These are phyloP conservation scores for Falcaria lacertinaria DNA, from an alignment of 2,888 invertebrate genomes.

Conservation along the genomic window DNA sequence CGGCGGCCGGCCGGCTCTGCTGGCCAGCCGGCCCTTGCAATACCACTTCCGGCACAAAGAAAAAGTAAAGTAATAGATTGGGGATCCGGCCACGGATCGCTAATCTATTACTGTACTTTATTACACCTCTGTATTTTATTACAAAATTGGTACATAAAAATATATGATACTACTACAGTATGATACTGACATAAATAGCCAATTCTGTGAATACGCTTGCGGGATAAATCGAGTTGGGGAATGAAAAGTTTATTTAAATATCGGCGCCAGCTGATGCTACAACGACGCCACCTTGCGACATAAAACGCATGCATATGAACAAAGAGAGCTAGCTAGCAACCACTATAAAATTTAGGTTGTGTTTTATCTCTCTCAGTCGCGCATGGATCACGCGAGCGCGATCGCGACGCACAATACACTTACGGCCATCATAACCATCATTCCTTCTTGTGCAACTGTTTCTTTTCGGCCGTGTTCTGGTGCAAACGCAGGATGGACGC, in stretches of 20 bases:
- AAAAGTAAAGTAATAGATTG: no score
- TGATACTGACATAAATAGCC: no score
- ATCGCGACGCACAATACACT: slow-evolving; percentile 59
- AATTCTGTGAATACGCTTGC: no score
- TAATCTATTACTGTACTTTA: no score
- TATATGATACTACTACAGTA: no score
- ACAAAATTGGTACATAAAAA: no score
- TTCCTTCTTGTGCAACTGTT: slow-evolving; percentile 80
- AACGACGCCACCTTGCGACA: slow-evolving; percentile 50
- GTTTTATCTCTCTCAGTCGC: slow-evolving; percentile 61
- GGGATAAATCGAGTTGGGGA: no score
- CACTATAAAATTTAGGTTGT: slow-evolving; percentile 72
- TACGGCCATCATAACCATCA: slow-evolving; percentile 77
- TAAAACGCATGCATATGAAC: slow-evolving; percentile 53
- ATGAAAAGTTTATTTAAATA: slow-evolving; percentile 16
- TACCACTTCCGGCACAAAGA: no score
- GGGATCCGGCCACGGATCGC: no score
- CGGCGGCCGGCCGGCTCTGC: no score
- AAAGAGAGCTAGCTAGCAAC: slow-evolving; percentile 72
- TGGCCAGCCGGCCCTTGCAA: no score
- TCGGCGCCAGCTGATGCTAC: slow-evolving; percentile 20
- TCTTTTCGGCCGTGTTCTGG: slow-evolving; percentile 76
- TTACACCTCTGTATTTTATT: no score
- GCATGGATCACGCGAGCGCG: slow-evolving; percentile 28
- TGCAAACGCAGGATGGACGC: slow-evolving; percentile 79